phyloP scores from a whole-genome alignment of 2,888 invertebrate genomes.

The Hirtodrosophila duncani region DNA sequence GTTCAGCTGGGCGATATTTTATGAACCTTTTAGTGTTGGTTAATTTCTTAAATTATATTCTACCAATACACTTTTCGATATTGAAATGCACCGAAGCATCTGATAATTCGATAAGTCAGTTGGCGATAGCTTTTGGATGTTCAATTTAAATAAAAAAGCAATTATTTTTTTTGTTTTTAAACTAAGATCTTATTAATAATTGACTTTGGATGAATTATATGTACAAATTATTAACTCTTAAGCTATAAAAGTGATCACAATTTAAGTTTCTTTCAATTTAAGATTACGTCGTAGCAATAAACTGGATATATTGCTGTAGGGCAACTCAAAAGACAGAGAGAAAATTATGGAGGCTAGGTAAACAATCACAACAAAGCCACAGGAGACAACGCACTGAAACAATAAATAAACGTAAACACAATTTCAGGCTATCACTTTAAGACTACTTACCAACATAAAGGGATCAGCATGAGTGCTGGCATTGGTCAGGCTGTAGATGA shows the following conservation, averaged over 20 bases:
- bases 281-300: constrained; percentile 42
- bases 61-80: neutral
- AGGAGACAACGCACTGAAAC: constrained; percentile 64
- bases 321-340: constrained; percentile 76
- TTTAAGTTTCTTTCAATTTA: constrained; percentile 50
- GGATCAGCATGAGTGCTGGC: constrained; percentile 76
- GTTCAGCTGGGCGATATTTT: no score
- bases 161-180: neutral
- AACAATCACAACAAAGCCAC: constrained; percentile 74
- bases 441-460: constrained; percentile 71
- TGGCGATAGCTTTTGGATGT: no score
- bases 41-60: no score
- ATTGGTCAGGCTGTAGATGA: constrained; percentile 77
- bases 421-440: neutral
- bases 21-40: no score
- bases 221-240: constrained; percentile 4
- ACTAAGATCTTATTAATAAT: constrained; percentile 14
- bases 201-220: constrained; percentile 24
- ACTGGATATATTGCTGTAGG: constrained; percentile 75
- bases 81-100: no score
- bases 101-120: no score
- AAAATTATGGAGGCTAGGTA: constrained; percentile 73
- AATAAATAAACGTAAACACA: neutral
- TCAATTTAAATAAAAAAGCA: neutral
- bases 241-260: constrained; percentile 40